Base-by-base conservation (phyloP, 2,113 vertebrate genomes). In the Glareola pratincola region DNA sequence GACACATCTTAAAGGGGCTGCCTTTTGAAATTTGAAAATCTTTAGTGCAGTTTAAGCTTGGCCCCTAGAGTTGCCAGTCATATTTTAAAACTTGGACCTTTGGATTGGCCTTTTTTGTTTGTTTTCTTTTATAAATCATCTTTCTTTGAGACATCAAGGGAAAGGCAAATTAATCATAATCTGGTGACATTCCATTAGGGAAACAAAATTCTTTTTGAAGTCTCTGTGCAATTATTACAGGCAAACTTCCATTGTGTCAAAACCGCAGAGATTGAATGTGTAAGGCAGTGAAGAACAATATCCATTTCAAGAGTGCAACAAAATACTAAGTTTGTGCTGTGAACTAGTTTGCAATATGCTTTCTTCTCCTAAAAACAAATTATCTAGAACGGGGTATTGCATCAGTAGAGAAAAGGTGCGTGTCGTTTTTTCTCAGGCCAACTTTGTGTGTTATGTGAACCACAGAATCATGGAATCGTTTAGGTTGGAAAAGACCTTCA, bases 161-260 rank as follows among this genome's bases (percentile, higher is more conserved):
- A 85, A 72, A 76, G 62, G 60, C 69, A 97, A 91, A 93, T 96
- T 92, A 97, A 96, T 96, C 67, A 93, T 85, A 47, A 57, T 80
- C 79, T 77, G 36, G 63, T 90, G 90, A 77, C 85, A 78, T 72
- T 89, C 75, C 47, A 92, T 96, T 90, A 95, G 54, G 51, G 81
- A 85, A 90, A 88, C 84, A 91, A 84, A 90, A 95, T 94, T 90
- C 22, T 89, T 95, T 85, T 86, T 92, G 45, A 96, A 95, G 60
- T 91, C 41, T 94, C 32, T 91, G 9, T 94, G 56, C 60, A 93
- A 4, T 96, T 96, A 37, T 94, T 94, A 54, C 69, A 91, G 60
- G 56, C 90, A 81, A 92, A 56, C 29, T 78, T 96, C 23, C 48
- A 45, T 30, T 91, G 72, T 88, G 64, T 92, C 85, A 77, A 92